A percentile compares a stretch with the other conserved stretches of the same genome.
Evolutionary conservation across 2,113 vertebrate genomes (phyloP).

Genomic region (Phoenicopterus ruber): DNA sequence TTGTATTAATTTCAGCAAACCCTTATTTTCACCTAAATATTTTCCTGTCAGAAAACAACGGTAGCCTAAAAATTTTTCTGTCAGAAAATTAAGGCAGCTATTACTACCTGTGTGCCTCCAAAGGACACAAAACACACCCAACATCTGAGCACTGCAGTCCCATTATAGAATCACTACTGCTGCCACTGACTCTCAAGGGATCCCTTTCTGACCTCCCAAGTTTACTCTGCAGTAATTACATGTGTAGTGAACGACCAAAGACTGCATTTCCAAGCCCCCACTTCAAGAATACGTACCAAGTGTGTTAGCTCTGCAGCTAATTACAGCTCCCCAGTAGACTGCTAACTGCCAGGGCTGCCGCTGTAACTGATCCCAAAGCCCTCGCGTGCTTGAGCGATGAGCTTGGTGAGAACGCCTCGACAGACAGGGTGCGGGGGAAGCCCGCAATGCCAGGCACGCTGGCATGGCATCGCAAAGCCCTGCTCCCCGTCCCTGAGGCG

Average conservation of each 20-base stretch:
- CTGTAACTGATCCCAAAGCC: not conserved
- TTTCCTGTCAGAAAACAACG: not conserved
- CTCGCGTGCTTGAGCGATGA: not conserved
- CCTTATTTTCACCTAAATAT: not conserved
- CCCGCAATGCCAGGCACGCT: not conserved
- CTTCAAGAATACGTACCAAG: not conserved
- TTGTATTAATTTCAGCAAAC: not conserved
- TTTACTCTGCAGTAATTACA: not conserved
- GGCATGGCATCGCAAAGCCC: not conserved
- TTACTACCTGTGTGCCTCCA: not conserved
- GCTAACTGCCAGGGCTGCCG: not conserved
- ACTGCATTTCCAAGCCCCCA: not conserved
- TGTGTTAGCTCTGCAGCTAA: not conserved
- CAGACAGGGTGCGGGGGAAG: not conserved
- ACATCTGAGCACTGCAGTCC: not conserved
- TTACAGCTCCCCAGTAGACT: not conserved
- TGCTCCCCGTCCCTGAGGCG: not conserved
- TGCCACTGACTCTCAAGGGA: not conserved
- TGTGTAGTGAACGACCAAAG: fast-evolving
- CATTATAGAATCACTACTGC: not conserved
- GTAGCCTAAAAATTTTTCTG: fast-evolving
- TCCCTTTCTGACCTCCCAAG: not conserved
- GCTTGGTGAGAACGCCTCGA: fast-evolving
- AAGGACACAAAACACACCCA: not conserved
- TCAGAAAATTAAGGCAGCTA: not conserved